phyloP scores from a whole-genome alignment of 1,140 invertebrate genomes.

The Trypoxylus dichotomus region DNA sequence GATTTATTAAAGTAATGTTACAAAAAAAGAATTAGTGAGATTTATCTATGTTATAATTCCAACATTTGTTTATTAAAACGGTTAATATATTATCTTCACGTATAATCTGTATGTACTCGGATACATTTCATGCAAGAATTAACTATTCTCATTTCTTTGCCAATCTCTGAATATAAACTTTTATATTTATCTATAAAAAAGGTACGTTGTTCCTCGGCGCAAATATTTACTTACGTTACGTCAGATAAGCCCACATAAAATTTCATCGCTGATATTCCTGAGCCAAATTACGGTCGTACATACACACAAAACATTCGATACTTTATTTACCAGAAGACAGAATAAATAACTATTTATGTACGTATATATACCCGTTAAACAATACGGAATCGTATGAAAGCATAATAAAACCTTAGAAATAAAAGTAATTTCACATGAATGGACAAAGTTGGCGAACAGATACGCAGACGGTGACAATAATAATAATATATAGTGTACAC shows the following conservation, averaged over 20 bases:
- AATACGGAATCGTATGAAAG: not conserved
- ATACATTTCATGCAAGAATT: not conserved
- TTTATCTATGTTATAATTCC: too few species aligned
- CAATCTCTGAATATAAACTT: not conserved
- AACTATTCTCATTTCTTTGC: not conserved
- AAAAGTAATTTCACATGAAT: conserved; percentile 26
- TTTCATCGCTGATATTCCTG: not conserved
- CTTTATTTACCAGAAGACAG: not conserved
- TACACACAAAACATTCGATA: not conserved
- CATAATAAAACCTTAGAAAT: conserved; percentile 13
- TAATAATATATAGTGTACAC: not conserved
- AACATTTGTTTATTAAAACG: too few species aligned
- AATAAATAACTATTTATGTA: too few species aligned
- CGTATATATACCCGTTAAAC: not conserved
- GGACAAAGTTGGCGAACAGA: not conserved
- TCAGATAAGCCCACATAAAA: not conserved
- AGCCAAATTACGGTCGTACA: not conserved
- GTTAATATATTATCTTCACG: too few species aligned
- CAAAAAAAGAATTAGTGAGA: too few species aligned
- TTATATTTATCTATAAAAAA: not conserved
- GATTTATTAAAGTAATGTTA: too few species aligned
- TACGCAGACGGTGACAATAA: conserved; percentile 3
- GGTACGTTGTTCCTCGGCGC: not conserved
- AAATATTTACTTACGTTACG: conserved; percentile 20
- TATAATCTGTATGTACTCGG: too few species aligned